A percentile compares a stretch with the other conserved stretches of the same genome.
These are phyloP conservation scores for Parotia lawesii DNA, from an alignment of 2,113 vertebrate species.

Conservation along the genomic window DNA sequence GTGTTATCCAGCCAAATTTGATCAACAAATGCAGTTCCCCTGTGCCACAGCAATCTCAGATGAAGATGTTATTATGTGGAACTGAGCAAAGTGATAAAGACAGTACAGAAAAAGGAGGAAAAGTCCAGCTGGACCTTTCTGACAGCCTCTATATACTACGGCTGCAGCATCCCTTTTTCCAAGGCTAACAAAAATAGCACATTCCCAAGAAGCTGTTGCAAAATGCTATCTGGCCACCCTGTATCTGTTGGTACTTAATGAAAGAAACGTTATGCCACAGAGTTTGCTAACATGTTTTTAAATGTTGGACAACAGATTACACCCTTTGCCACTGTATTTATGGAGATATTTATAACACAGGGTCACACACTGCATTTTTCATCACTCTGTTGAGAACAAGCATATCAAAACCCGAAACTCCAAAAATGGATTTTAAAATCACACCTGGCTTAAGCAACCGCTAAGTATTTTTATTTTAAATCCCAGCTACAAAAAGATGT, in stretches of 20 bases:
- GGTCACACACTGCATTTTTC: not conserved
- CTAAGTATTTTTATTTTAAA: not conserved
- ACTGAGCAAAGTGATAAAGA: constrained; percentile 92
- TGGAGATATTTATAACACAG: not conserved
- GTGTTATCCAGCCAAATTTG: constrained; percentile 94
- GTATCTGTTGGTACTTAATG: constrained; percentile 13
- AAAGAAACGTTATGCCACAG: not conserved
- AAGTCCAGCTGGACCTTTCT: constrained; percentile 75
- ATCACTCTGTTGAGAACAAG: not conserved
- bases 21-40: constrained; percentile 95
- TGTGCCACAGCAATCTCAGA: constrained; percentile 92
- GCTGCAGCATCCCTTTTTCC: constrained; percentile 58
- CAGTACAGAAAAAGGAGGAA: constrained; percentile 71
- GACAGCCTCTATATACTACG: constrained; percentile 71
- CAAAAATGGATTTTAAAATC: constrained; percentile 5
- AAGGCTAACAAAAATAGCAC: constrained; percentile 47
- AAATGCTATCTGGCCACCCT: constrained; percentile 3
- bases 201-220: constrained; percentile 18
- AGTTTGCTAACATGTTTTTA: constrained; percentile 1
- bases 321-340: not conserved
- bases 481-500: not conserved
- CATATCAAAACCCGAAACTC: not conserved
- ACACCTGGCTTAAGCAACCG: not conserved
- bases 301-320: not conserved
- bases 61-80: constrained; percentile 97